Conservation (phyloP, 2,888 invertebrate species). For the Himalopsyche kuldschensis region DNA sequence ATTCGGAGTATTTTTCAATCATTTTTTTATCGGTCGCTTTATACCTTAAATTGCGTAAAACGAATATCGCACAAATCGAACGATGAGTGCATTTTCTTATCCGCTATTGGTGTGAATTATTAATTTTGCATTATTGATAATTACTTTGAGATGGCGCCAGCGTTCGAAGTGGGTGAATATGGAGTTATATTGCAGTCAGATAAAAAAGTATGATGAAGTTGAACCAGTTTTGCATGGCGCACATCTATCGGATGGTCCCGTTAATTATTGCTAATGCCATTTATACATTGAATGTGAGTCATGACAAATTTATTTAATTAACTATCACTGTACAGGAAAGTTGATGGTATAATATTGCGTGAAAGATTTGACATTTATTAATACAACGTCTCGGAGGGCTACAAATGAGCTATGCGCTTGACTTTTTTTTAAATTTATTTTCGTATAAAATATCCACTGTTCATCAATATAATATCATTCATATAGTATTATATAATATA, state of each 20-base stretch:
- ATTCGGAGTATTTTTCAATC: too few species aligned
- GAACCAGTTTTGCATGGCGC: background rate
- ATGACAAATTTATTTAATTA: background rate
- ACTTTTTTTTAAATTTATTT: too few species aligned
- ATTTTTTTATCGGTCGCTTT: too few species aligned
- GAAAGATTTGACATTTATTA: background rate
- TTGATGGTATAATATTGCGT: background rate
- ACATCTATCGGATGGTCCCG: background rate
- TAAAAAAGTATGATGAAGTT: background rate
- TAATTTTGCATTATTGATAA: background rate
- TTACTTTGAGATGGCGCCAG: background rate
- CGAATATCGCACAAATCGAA: too few species aligned
- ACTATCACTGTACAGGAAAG: background rate
- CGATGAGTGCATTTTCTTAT: too few species aligned
- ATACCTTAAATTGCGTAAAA: too few species aligned
- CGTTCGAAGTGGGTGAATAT: background rate
- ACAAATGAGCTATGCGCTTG: too few species aligned
- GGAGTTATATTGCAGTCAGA: background rate
- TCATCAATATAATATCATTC: too few species aligned
- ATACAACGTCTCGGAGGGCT: too few species aligned
- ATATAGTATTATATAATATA: too few species aligned
- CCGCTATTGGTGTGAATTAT: background rate
- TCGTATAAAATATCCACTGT: too few species aligned
- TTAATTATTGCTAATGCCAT: background rate
- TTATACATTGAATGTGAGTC: background rate